These are phyloP conservation scores for Rhyacophila brunnea DNA, from an alignment of 1,140 invertebrate species.

Conservation along the genomic window DNA sequence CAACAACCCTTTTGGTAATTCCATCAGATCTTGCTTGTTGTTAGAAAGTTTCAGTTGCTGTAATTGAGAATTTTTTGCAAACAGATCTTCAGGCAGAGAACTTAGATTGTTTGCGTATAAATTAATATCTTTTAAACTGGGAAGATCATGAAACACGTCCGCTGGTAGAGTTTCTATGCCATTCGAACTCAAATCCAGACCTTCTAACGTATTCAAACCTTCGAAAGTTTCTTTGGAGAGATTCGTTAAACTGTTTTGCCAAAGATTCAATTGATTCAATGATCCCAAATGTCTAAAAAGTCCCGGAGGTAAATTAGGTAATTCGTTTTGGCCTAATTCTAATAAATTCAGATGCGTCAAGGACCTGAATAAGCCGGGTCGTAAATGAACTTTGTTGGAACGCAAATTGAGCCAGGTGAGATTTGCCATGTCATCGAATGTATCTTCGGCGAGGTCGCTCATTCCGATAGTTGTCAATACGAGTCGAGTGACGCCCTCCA, in stretches of 20 bases:
- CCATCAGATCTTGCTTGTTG: slow-evolving; percentile 55
- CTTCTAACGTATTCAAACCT: slow-evolving; percentile 55
- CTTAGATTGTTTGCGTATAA: slow-evolving; percentile 61
- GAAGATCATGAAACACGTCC: slow-evolving; percentile 58
- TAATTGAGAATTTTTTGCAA: slow-evolving; percentile 54
- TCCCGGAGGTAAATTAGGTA: slow-evolving; percentile 56
- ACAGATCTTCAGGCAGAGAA: slow-evolving; percentile 58
- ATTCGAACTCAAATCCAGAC: slow-evolving; percentile 63
- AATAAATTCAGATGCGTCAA: slow-evolving; percentile 57
- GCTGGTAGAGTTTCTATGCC: slow-evolving; percentile 57
- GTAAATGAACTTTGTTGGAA: slow-evolving; percentile 59
- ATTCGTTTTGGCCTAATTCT: slow-evolving; percentile 61
- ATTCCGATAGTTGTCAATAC: slow-evolving; percentile 52
- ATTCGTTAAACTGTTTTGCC: slow-evolving; percentile 61
- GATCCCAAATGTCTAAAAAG: slow-evolving; percentile 60
- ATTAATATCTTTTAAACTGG: slow-evolving; percentile 58
- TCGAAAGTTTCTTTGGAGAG: slow-evolving; percentile 59
- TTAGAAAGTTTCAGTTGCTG: slow-evolving; percentile 55
- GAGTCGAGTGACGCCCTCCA: slow-evolving; percentile 51
- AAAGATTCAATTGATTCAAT: slow-evolving; percentile 59
- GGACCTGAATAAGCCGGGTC: slow-evolving; percentile 55
- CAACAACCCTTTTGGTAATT: slow-evolving; percentile 57
- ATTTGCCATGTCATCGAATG: slow-evolving; percentile 58
- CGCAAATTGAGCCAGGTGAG: slow-evolving; percentile 59
- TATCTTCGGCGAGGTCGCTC: slow-evolving; percentile 56